Conservation (phyloP, 1,140 invertebrate species). For the Penaeus vannamei region DNA sequence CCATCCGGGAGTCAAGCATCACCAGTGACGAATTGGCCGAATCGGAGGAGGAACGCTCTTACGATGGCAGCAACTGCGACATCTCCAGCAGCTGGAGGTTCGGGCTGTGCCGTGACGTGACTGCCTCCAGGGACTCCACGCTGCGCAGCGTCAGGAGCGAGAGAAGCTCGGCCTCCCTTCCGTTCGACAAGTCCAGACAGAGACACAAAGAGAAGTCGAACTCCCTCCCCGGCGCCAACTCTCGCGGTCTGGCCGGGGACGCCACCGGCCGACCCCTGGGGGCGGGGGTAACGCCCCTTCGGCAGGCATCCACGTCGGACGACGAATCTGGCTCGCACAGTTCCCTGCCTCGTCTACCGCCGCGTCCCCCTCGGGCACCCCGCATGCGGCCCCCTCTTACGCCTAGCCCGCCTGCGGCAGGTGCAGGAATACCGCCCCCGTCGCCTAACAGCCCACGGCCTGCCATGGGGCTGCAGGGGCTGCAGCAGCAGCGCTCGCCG, state of each 20-base stretch:
- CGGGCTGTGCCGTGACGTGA: conserved; percentile 56
- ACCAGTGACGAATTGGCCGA: conserved; percentile 62
- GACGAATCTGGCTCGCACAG: conserved; percentile 49
- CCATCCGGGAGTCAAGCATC: conserved; percentile 61
- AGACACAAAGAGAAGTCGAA: conserved; percentile 59
- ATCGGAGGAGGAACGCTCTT: conserved; percentile 58
- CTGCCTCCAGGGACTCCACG: conserved; percentile 43
- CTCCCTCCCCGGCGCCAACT: conserved; percentile 65
- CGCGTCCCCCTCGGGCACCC: conserved; percentile 62
- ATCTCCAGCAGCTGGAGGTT: conserved; percentile 64
- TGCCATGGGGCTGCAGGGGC: conserved; percentile 65
- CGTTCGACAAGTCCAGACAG: background rate
- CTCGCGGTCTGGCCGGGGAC: conserved; percentile 39
- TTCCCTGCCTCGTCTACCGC: conserved; percentile 61
- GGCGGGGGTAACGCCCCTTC: background rate
- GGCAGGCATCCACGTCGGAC: conserved; percentile 39
- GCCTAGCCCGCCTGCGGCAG: conserved; percentile 52
- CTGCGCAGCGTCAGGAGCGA: conserved; percentile 45
- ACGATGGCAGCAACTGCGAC: conserved; percentile 64
- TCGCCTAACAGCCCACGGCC: conserved; percentile 57
- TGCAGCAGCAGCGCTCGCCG: conserved; percentile 63
- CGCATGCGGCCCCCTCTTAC: conserved; percentile 55
- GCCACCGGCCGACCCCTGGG: conserved; percentile 2
- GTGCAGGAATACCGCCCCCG: conserved; percentile 34
- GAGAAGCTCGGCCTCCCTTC: background rate